Conservation (phyloP, 2,888 invertebrate species). For the Mamestra brassicae region DNA sequence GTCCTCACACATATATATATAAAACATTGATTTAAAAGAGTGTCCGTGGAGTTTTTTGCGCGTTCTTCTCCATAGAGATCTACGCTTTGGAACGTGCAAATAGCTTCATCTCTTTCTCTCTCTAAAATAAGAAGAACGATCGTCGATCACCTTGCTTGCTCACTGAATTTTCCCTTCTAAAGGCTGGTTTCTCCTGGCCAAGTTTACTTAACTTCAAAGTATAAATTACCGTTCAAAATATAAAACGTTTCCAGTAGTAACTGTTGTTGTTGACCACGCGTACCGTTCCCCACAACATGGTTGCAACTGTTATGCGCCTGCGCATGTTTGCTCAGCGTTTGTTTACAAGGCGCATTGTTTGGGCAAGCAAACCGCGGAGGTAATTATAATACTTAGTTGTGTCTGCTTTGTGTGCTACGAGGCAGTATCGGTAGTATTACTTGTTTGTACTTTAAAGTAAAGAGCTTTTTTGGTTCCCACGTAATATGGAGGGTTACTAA, state of each 20-base stretch:
- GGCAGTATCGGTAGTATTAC: not conserved
- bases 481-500: slow-evolving; percentile 10
- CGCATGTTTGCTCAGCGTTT: slow-evolving; percentile 59
- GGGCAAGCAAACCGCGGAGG: slow-evolving; percentile 45
- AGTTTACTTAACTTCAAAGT: slow-evolving; percentile 4
- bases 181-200: not conserved
- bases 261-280: slow-evolving; percentile 26
- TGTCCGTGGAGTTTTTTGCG: too few species aligned
- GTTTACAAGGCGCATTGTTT: slow-evolving; percentile 55
- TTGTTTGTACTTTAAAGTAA: slow-evolving; percentile 16
- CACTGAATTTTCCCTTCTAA: too few species aligned
- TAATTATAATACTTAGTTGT: slow-evolving; percentile 62
- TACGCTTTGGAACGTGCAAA: too few species aligned
- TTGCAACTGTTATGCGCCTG: slow-evolving; percentile 49
- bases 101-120: too few species aligned
- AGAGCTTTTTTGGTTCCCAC: not conserved
- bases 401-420: slow-evolving; percentile 41
- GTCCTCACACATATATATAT: too few species aligned
- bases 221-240: slow-evolving; percentile 31
- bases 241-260: slow-evolving; percentile 44
- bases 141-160: too few species aligned
- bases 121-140: too few species aligned
- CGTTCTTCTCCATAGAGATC: too few species aligned
- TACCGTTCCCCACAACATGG: slow-evolving; percentile 56
- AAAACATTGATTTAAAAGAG: too few species aligned